phyloP scores from a whole-genome alignment of 2,113 vertebrate species.

The Isichthys henryi region DNA sequence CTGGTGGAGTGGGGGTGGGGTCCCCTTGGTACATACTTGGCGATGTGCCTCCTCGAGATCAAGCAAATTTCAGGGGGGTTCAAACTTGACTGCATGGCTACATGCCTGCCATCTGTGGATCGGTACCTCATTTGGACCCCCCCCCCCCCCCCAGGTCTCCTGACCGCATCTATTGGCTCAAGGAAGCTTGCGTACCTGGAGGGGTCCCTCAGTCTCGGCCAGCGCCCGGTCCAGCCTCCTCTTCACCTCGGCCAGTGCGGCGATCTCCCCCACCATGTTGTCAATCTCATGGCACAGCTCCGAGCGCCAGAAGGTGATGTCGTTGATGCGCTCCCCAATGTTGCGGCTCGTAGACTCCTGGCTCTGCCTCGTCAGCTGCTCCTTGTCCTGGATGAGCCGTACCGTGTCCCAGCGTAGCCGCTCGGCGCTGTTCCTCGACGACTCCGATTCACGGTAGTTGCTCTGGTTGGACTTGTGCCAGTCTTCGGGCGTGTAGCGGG shows the following conservation, averaged over 20 bases:
- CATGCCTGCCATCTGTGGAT: not conserved
- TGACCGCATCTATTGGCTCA: not conserved
- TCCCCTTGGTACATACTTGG: too few relatives aligned
- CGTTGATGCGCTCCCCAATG: slow-evolving; percentile 73
- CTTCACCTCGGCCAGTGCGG: slow-evolving; percentile 68
- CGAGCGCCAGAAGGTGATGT: slow-evolving; percentile 83
- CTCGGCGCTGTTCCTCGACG: slow-evolving; percentile 71
- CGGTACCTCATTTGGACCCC: not conserved
- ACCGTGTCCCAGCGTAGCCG: slow-evolving; percentile 70
- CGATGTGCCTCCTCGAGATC: not conserved
- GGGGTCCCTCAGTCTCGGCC: slow-evolving; percentile 71
- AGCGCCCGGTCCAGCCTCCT: slow-evolving; percentile 80
- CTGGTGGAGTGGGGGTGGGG: not conserved
- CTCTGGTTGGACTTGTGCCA: slow-evolving; percentile 79
- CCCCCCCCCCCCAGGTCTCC: not conserved
- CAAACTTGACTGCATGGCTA: not conserved
- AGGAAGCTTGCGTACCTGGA: slow-evolving; percentile 63
- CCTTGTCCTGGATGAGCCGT: slow-evolving; percentile 76
- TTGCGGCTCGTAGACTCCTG: slow-evolving; percentile 73
- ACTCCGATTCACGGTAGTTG: slow-evolving; percentile 75
- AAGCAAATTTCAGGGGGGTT: not conserved
- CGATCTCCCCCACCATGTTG: slow-evolving; percentile 81
- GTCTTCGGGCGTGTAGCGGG: slow-evolving; percentile 74
- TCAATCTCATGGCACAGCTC: slow-evolving; percentile 81
- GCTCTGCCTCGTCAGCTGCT: slow-evolving; percentile 69